These are phyloP conservation scores for Phoebastria nigripes DNA, from an alignment of 2,797 vertebrate species.

Conservation along the genomic window DNA sequence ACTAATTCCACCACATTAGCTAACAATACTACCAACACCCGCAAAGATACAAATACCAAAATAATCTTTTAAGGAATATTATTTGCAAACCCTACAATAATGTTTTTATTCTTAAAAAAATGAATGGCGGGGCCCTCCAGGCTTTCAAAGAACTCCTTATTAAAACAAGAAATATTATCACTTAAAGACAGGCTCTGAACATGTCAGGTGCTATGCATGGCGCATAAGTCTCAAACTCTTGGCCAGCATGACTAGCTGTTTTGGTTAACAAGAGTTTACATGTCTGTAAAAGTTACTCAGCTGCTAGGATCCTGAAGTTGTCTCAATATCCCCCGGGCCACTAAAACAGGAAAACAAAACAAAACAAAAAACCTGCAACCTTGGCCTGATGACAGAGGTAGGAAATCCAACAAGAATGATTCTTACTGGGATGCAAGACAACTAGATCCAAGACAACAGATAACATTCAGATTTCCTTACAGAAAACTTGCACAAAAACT, in stretches of 20 bases:
- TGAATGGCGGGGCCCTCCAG: fast-evolving
- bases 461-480: not conserved
- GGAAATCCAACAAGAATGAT: not conserved
- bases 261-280: not conserved
- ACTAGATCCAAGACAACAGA: not conserved
- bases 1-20: not conserved
- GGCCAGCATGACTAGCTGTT: not conserved
- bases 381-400: not conserved
- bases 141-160: not conserved
- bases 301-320: not conserved
- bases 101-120: not conserved
- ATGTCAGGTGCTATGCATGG: not conserved
- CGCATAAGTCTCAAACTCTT: not conserved
- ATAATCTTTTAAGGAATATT: not conserved
- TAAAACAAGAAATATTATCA: not conserved
- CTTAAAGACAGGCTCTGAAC: not conserved
- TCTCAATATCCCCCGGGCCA: not conserved
- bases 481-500: not conserved
- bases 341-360: not conserved
- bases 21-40: not conserved
- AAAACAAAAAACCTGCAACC: not conserved
- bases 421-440: not conserved
- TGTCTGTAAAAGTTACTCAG: not conserved
- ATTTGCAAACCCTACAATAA: not conserved
- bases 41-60: not conserved